Percentiles rank a stretch among this genome's conserved stretches.
phyloP scores from a whole-genome alignment of 2,888 invertebrate genomes.

The Ectemnius cavifrons region DNA sequence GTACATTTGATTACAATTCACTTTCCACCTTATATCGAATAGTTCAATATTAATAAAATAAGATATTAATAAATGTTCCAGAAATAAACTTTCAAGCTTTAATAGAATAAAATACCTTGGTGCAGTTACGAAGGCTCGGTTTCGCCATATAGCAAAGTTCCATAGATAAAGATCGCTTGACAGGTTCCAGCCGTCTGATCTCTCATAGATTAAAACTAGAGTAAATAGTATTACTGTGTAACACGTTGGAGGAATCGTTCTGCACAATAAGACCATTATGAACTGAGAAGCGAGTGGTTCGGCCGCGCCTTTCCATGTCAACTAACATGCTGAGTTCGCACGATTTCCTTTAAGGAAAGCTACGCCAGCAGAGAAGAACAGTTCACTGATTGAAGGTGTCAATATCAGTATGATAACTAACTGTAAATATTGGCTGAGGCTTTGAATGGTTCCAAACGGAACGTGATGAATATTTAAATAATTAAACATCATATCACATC shows the following conservation, averaged over 20 bases:
- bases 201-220: conserved; percentile 3
- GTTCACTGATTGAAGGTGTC: too few relatives aligned
- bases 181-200: conserved; percentile 47
- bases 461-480: too few relatives aligned
- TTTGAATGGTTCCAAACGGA: too few relatives aligned
- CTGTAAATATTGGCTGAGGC: too few relatives aligned
- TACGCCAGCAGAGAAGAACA: background rate
- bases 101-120: conserved; percentile 65
- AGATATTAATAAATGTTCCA: background rate
- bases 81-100: too few relatives aligned
- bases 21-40: conserved; percentile 12
- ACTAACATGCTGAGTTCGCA: background rate
- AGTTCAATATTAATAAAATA: conserved; percentile 1
- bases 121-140: conserved; percentile 76
- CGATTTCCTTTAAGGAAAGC: background rate
- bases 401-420: too few relatives aligned
- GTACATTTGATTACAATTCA: conserved; percentile 1
- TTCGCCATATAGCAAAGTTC: conserved; percentile 75
- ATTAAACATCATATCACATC: too few relatives aligned
- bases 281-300: background rate
- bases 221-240: background rate
- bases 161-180: conserved; percentile 64
- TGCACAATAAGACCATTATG: background rate
- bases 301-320: background rate
- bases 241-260: background rate